These are phyloP conservation scores for Drosophila algonquin DNA, from an alignment of 2,888 invertebrate genomes.

Conservation along the genomic window DNA sequence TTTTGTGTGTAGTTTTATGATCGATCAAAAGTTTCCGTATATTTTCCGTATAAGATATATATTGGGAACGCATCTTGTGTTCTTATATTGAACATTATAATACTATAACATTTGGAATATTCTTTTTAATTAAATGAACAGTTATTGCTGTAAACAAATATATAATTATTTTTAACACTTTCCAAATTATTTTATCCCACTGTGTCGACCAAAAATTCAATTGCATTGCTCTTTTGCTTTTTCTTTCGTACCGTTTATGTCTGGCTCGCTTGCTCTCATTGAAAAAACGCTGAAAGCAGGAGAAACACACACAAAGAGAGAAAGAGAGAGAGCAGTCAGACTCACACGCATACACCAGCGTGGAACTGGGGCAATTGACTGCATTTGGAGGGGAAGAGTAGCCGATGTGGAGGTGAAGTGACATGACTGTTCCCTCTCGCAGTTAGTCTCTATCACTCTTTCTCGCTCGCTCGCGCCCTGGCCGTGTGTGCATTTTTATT, in stretches of 20 bases:
- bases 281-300: constrained; percentile 29
- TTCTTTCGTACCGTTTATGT: constrained; percentile 19
- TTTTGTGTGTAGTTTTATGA: not conserved
- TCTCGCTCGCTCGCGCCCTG: constrained; percentile 34
- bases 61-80: not conserved
- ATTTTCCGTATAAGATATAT: not conserved
- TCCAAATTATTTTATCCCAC: constrained; percentile 21
- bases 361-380: constrained; percentile 32
- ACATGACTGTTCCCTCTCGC: constrained; percentile 14
- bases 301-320: constrained; percentile 16
- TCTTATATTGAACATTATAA: not conserved
- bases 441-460: not conserved
- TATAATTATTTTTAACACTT: not conserved
- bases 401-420: constrained; percentile 40
- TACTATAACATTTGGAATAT: not conserved
- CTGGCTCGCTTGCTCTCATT: constrained; percentile 22
- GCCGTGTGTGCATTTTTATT: constrained; percentile 64
- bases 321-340: constrained; percentile 18
- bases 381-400: constrained; percentile 43
- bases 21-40: not conserved
- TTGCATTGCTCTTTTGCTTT: constrained; percentile 55
- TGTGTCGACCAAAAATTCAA: constrained; percentile 41
- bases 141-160: not conserved
- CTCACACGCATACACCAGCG: constrained; percentile 19
- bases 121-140: not conserved